These are phyloP conservation scores for Macrophya alboannulata DNA, from an alignment of 2,888 invertebrate genomes.

Conservation along the genomic window DNA sequence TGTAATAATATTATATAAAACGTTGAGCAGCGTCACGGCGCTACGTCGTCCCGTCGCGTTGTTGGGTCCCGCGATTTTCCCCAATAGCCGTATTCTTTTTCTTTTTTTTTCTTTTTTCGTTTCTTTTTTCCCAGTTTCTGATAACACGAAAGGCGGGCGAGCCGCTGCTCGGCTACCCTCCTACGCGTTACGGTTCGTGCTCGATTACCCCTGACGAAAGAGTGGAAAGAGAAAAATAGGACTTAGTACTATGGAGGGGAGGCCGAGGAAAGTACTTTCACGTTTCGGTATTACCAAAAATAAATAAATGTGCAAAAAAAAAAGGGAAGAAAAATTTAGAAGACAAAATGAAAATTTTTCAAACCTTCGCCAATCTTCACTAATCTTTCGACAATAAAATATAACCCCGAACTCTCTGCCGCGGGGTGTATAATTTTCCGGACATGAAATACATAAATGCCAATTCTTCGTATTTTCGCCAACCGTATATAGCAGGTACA, in stretches of 20 bases:
- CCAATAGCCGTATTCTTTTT: constrained; percentile 7
- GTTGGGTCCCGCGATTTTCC: constrained; percentile 4
- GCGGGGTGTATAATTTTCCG: constrained; percentile 17
- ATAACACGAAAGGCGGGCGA: constrained; percentile 28
- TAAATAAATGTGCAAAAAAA: background rate
- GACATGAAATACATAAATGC: background rate
- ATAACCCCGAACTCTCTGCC: background rate
- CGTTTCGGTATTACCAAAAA: background rate
- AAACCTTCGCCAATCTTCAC: too few species aligned
- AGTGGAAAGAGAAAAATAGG: background rate
- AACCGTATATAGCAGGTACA: background rate
- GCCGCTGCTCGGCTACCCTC: background rate
- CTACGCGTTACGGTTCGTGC: constrained; percentile 39
- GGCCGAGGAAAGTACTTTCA: background rate
- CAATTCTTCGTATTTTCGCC: constrained; percentile 38
- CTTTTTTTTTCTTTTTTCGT: background rate
- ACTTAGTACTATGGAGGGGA: background rate
- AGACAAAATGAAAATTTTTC: background rate
- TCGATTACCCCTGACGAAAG: constrained; percentile 49
- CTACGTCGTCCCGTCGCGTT: background rate
- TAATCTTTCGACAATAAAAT: background rate
- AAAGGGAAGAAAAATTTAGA: background rate
- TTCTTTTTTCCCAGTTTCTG: background rate
- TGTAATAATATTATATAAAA: constrained; percentile 3
- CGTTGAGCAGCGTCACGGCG: background rate